Percentiles rank a stretch among this genome's conserved stretches.
phyloP scores from a whole-genome alignment of 2,113 vertebrate species.

The Macroglossus sobrinus region DNA sequence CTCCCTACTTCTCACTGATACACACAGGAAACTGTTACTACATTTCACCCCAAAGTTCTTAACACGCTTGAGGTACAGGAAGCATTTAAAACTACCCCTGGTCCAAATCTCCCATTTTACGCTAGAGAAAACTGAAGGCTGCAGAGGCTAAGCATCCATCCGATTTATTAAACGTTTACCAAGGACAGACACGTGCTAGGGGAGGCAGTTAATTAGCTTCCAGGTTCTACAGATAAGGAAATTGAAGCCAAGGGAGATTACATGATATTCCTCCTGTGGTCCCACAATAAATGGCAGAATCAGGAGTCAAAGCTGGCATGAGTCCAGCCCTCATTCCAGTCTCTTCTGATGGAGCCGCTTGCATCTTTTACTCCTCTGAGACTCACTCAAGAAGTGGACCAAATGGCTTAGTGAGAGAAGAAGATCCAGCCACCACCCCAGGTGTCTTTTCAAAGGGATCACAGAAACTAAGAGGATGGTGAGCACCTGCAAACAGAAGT shows the following conservation, averaged over 20 bases:
- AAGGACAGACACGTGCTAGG: not conserved
- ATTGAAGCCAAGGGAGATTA: not conserved
- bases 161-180: not conserved
- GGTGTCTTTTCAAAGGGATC: not conserved
- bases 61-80: not conserved
- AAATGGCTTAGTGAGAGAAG: not conserved
- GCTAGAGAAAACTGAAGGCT: not conserved
- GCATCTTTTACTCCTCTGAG: not conserved
- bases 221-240: not conserved
- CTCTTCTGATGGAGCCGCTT: not conserved
- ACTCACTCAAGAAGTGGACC: not conserved
- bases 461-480: not conserved
- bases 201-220: not conserved
- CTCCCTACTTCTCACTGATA: not conserved
- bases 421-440: accelerated
- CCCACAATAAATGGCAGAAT: not conserved
- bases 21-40: not conserved
- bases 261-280: not conserved
- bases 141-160: not conserved
- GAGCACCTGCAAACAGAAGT: not conserved
- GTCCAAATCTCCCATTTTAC: not conserved
- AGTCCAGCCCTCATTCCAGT: not conserved
- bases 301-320: not conserved
- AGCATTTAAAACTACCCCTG: not conserved
- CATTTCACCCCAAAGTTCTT: not conserved